Conservation (phyloP, 2,888 invertebrate species). For the Elmis aenea region DNA sequence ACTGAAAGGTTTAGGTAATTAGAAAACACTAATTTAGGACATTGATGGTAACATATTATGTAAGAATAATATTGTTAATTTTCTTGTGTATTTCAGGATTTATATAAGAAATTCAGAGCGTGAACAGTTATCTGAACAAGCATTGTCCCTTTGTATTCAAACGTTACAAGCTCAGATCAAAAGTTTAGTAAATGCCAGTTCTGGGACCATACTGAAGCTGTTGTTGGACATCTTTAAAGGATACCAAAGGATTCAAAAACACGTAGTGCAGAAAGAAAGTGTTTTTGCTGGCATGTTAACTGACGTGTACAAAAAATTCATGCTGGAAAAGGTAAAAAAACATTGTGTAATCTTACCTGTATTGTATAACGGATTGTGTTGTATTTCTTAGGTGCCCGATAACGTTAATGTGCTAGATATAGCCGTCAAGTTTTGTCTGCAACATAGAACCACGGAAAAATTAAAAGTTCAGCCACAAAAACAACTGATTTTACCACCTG, state of each 20-base stretch:
- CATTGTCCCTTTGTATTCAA: slow-evolving; percentile 67
- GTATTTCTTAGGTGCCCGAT: slow-evolving; percentile 48
- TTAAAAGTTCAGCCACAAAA: slow-evolving; percentile 41
- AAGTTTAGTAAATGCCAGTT: slow-evolving; percentile 38
- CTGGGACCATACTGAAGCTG: slow-evolving; percentile 45
- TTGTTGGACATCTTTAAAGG: slow-evolving; percentile 59
- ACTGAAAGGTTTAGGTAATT: too few relatives aligned
- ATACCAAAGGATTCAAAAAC: slow-evolving; percentile 65
- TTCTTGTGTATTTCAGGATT: slow-evolving; percentile 57
- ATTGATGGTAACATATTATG: too few relatives aligned
- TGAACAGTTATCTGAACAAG: slow-evolving; percentile 73
- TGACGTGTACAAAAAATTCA: slow-evolving; percentile 66
- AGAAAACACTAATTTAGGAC: too few relatives aligned
- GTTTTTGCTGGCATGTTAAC: slow-evolving; percentile 60
- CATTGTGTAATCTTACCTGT: slow-evolving; percentile 2
- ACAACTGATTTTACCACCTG: slow-evolving; percentile 16
- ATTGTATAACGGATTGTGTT: neutral
- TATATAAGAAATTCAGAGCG: slow-evolving; percentile 84
- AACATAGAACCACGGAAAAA: slow-evolving; percentile 55
- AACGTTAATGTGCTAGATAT: slow-evolving; percentile 60
- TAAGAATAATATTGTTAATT: too few relatives aligned
- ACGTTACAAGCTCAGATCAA: slow-evolving; percentile 62
- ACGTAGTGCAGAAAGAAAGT: slow-evolving; percentile 53
- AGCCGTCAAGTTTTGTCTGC: slow-evolving; percentile 67
- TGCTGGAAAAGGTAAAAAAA: slow-evolving; percentile 50